Evolutionary conservation across 2,797 vertebrate species (phyloP), one percentile per base, ranked within the genome.

Genomic region (Leptatherina wallacei): DNA sequence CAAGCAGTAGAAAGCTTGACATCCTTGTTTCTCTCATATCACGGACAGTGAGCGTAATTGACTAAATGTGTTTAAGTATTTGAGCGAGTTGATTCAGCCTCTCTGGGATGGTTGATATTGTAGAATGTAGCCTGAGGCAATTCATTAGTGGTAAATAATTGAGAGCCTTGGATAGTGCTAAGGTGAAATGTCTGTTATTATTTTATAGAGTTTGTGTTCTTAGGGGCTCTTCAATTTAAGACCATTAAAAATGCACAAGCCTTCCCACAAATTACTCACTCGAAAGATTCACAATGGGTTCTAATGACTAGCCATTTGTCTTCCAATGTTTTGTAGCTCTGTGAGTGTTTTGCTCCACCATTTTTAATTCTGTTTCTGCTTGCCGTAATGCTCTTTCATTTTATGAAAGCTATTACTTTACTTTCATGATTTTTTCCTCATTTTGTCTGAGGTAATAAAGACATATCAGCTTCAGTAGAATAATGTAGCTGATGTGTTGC

Each of bases 141-240:
- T 93, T 94, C 93, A 93, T 93, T 93, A 93, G 90, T 67, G 81
- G 83, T 94, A 91, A 93, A 94, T 94, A 93, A 94, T 94, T 94
- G 87, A 94, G 86, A 78, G 77, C 78, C 78, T 86, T 22, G 30
- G 87, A 88, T 90, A 84, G 89, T 78, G 86, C 81, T 82, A 89
- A 93, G 92, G 92, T 94, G 88, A 91, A 92, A 93, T 84, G 87
- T 73, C 78, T 89, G 85, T 93, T 93, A 93, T 94, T 93, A 92
- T 94, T 93, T 93, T 68, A 92, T 92, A 75, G 86, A 91, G 89
- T 94, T 94, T 93, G 87, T 86, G 86, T 93, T 93, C 83, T 89
- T 85, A 81, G 86, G 30, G 87, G 90, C 82, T 84, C 80, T 91
- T 80, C 90, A 92, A 85, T 93, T 93, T 91, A 92, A 90, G 83